Evolutionary conservation across 1,140 invertebrate species (phyloP).

Genomic region (Brachionus sp.): DNA sequence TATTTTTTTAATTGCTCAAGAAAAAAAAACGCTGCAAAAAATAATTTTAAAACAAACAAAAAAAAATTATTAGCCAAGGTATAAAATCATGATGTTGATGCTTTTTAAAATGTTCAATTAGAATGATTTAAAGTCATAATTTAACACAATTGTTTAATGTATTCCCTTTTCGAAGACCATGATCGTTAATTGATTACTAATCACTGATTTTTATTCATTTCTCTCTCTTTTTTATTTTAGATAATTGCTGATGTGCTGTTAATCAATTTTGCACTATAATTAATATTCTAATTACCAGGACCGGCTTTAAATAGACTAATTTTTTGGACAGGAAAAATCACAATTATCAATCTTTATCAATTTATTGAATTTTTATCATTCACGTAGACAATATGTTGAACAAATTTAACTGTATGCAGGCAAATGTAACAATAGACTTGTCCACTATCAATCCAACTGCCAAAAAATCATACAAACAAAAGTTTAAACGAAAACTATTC

Average conservation of each 20-base stretch:
- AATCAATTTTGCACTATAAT: background rate
- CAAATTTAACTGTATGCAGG: constrained; percentile 6
- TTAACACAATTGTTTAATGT: background rate
- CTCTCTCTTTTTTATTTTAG: background rate
- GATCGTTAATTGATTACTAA: constrained; percentile 14
- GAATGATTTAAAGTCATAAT: background rate
- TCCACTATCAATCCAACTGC: background rate
- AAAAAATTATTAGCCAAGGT: background rate
- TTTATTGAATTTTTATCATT: background rate
- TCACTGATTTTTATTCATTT: constrained; percentile 22
- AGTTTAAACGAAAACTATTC: background rate
- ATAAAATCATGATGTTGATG: background rate
- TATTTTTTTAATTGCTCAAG: background rate
- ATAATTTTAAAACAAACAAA: constrained; percentile 3
- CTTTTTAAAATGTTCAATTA: background rate
- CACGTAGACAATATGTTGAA: background rate
- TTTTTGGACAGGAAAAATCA: background rate
- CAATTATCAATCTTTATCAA: background rate
- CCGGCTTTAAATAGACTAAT: background rate
- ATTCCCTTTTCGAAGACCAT: background rate
- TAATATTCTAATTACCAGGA: constrained; percentile 6
- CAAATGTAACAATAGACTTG: background rate
- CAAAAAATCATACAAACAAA: background rate
- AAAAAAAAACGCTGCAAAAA: background rate
- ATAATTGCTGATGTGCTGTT: constrained; percentile 26